Base-by-base conservation (phyloP, 1,140 invertebrate genomes). In the Sycophila sp. region DNA sequence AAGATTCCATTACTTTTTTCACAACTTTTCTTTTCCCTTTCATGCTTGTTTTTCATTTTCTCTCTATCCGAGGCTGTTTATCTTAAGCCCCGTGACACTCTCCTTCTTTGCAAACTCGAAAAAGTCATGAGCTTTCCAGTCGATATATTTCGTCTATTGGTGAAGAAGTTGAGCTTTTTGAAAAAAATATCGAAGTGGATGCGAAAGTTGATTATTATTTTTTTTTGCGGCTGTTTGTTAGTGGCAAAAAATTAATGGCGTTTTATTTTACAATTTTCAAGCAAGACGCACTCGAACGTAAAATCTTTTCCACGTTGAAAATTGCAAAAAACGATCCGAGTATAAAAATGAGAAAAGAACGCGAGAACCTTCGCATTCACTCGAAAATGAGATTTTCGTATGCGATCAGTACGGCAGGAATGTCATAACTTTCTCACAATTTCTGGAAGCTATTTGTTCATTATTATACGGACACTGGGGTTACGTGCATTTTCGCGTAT, bases 261-360 rank as follows among this genome's bases (percentile, higher is more conserved):
- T 13, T 42, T 28, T n/a, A 64, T 49, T 34, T 26, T 40, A 60
- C 56, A 60, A 60, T 40, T 64, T 51, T 34, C 60, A 62, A 17
- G 42, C 42, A 22, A 10, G 17, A 47, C 2, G n/a, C n/a, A n/a
- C n/a, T n/a, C 15, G 24, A 47, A 42, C 11, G 17, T 6, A 10
- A 47, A 6, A 34, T 19, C 2, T 36, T 36, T 58, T n/a, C n/a
- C n/a, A n/a, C n/a, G n/a, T n/a, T 34, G 53, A 58, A 58, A 58
- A 22, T 47, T 58, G 15, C 11, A 58, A 47, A 13, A 58, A 32
- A 4, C 0, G 0, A n/a, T n/a, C n/a, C 26, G n/a, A n/a, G 19
- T 58, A 34, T 56, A 58, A 47, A 58, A 34, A 26, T 67, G 47
- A 47, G 47, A 55, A 68, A 36, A 59, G 24, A 67, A 34, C n/a